Evolutionary conservation across 2,113 vertebrate species (phyloP).

Genomic region (Oplegnathus fasciatus): DNA sequence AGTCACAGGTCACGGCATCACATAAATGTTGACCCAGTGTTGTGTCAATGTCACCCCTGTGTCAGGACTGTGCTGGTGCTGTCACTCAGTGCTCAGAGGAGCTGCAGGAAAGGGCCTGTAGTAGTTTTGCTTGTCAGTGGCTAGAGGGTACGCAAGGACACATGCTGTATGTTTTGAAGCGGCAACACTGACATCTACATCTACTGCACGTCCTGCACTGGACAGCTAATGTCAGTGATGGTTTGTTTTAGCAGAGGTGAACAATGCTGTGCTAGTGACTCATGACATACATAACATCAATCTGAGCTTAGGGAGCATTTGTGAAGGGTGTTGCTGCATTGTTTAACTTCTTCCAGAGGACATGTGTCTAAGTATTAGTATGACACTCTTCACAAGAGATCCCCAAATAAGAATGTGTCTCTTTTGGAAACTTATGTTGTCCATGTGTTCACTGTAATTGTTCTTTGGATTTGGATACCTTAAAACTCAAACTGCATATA

Average conservation of each 20-base stretch:
- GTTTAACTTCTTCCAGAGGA: slow-evolving; percentile 9
- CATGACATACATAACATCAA: slow-evolving; percentile 9
- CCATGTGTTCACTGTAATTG: background rate
- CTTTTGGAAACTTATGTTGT: background rate
- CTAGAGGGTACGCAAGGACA: slow-evolving; percentile 44
- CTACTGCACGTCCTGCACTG: background rate
- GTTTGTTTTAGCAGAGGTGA: slow-evolving; percentile 23
- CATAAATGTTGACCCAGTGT: slow-evolving; percentile 41
- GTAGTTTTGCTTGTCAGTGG: background rate
- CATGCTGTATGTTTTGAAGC: background rate
- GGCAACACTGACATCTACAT: slow-evolving; percentile 23
- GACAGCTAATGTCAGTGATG: slow-evolving; percentile 30
- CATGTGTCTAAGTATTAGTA: background rate
- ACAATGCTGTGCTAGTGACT: slow-evolving; percentile 1
- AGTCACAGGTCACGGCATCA: slow-evolving; percentile 49
- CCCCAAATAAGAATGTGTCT: background rate
- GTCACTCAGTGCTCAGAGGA: slow-evolving; percentile 50
- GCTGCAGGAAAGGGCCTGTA: background rate
- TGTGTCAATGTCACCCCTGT: slow-evolving; percentile 43
- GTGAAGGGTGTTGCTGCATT: background rate
- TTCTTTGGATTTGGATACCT: background rate
- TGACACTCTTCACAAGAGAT: background rate
- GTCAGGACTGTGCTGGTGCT: slow-evolving; percentile 32
- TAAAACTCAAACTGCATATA: background rate
- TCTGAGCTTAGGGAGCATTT: slow-evolving; percentile 21